A percentile compares a stretch with the other conserved stretches of the same genome.
phyloP scores from a whole-genome alignment of 2,113 vertebrate genomes.

The Megalops atlanticus region DNA sequence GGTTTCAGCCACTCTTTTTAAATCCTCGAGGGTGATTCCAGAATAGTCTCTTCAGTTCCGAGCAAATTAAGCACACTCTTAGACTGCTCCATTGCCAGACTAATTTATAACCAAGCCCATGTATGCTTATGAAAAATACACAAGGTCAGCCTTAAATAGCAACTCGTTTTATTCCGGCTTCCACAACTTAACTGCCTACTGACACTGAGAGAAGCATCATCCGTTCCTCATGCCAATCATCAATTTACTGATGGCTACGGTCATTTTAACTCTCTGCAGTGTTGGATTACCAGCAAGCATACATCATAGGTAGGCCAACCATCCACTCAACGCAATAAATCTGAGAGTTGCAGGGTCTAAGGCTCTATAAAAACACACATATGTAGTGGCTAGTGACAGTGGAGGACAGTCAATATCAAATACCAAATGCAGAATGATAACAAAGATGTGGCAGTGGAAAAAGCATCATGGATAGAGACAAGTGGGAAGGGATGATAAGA shows the following conservation, averaged over 20 bases:
- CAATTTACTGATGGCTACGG: slow-evolving; percentile 64
- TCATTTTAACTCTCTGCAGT: slow-evolving; percentile 59
- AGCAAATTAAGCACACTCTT: not conserved
- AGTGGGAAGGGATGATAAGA: not conserved
- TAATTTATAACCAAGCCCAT: slow-evolving; percentile 35
- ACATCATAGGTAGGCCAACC: slow-evolving; percentile 60
- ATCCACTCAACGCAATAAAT: slow-evolving; percentile 61
- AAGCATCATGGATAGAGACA: not conserved
- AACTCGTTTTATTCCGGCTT: slow-evolving; percentile 24
- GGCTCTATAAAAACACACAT: slow-evolving; percentile 49
- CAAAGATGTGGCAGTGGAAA: not conserved
- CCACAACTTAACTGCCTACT: not conserved
- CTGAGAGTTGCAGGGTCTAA: slow-evolving; percentile 61
- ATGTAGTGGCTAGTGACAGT: slow-evolving; percentile 68
- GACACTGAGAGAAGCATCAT: not conserved
- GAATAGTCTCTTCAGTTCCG: not conserved
- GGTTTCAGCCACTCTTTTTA: not conserved
- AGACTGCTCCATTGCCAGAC: not conserved
- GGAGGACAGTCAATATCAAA: slow-evolving; percentile 71
- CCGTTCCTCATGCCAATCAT: slow-evolving; percentile 28
- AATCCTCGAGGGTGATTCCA: not conserved
- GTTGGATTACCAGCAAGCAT: slow-evolving; percentile 65
- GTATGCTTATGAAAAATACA: slow-evolving; percentile 21
- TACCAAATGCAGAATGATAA: slow-evolving; percentile 16
- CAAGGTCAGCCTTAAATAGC: slow-evolving; percentile 51